These are phyloP conservation scores for Gastrophryne carolinensis DNA, from an alignment of 2,797 vertebrate genomes.

Conservation along the genomic window DNA sequence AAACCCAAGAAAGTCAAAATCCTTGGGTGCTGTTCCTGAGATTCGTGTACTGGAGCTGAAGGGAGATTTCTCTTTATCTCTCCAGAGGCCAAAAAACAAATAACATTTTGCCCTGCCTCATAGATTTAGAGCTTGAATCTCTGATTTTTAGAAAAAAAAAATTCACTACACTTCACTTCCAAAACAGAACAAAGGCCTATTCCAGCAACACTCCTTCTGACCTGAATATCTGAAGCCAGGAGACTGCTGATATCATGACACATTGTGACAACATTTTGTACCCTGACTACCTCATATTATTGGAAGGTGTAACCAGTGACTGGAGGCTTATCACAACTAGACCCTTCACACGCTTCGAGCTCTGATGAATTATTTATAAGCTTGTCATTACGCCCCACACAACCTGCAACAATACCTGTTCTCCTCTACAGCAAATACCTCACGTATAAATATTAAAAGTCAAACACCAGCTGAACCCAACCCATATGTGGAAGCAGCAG, in stretches of 20 bases:
- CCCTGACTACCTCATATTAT: neutral
- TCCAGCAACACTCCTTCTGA: too few relatives aligned
- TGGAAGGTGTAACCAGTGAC: constrained; percentile 9
- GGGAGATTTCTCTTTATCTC: too few relatives aligned
- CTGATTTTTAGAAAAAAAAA: neutral
- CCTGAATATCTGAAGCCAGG: too few relatives aligned
- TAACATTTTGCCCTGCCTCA: too few relatives aligned
- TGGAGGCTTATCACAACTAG: neutral
- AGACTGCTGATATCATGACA: constrained; percentile 1
- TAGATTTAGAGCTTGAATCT: too few relatives aligned
- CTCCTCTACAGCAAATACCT: neutral
- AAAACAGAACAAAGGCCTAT: neutral
- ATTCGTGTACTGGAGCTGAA: too few relatives aligned
- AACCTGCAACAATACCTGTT: neutral
- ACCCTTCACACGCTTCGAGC: neutral
- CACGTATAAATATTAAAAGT: neutral
- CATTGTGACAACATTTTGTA: neutral
- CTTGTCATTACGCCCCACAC: neutral
- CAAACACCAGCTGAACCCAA: neutral
- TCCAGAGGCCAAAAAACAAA: too few relatives aligned
- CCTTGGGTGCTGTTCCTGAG: too few relatives aligned
- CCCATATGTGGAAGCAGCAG: neutral
- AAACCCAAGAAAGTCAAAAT: too few relatives aligned
- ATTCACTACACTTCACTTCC: neutral
- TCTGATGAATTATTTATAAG: neutral